These are phyloP conservation scores for Drosophila bipectinata DNA, from an alignment of 1,140 invertebrate species.

Conservation along the genomic window DNA sequence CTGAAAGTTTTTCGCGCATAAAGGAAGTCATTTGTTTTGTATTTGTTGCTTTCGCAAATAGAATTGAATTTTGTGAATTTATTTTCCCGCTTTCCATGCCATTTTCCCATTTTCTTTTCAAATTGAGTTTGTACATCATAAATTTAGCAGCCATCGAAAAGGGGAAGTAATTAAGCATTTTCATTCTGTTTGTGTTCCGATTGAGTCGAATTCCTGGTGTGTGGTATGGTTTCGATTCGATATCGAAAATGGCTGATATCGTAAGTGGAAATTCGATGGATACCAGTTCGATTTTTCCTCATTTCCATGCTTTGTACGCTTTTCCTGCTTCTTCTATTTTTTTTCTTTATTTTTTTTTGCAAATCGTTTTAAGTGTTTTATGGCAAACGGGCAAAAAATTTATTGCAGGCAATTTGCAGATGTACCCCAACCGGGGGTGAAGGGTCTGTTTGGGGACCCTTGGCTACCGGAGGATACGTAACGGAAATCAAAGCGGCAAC, in stretches of 20 bases:
- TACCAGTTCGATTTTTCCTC: constrained; percentile 32
- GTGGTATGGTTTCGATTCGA: constrained; percentile 7
- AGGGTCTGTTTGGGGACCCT: background rate
- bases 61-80: constrained; percentile 59
- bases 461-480: constrained; percentile 23
- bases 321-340: background rate
- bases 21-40: constrained; percentile 74
- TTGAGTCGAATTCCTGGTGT: constrained; percentile 1
- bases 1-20: constrained; percentile 37
- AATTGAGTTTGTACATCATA: constrained; percentile 60
- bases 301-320: constrained; percentile 25
- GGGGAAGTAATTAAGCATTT: constrained; percentile 77
- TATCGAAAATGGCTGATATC: constrained; percentile 65
- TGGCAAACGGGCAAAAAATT: constrained; percentile 72
- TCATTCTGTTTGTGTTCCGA: constrained; percentile 40
- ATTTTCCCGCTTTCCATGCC: constrained; percentile 28
- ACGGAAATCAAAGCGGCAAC: constrained; percentile 67
- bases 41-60: constrained; percentile 49
- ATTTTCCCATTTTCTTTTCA: constrained; percentile 29
- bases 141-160: constrained; percentile 39
- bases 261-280: constrained; percentile 43
- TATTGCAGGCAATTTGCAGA: constrained; percentile 79
- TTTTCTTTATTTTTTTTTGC: constrained; percentile 30
- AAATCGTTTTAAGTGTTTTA: constrained; percentile 82
- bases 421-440: constrained; percentile 39